Evolutionary conservation across 2,797 vertebrate genomes (phyloP).

Genomic region (Diglossa cyanea): DNA sequence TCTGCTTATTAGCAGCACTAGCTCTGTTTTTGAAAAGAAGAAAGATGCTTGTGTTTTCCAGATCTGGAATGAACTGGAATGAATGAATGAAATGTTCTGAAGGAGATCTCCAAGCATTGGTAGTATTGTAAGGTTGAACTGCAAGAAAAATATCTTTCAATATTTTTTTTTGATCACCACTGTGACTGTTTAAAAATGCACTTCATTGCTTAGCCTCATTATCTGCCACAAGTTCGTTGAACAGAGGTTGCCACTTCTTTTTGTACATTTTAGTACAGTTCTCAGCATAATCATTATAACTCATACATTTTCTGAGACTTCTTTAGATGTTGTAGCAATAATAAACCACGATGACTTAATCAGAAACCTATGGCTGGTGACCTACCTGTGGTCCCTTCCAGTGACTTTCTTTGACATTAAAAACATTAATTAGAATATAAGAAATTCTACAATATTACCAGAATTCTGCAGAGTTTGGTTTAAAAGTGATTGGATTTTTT

Average conservation of each 20-base stretch:
- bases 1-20: neutral
- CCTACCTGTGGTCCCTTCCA: neutral
- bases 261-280: neutral
- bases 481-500: neutral
- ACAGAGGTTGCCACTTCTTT: neutral
- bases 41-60: neutral
- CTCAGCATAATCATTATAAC: neutral
- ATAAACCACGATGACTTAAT: neutral
- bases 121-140: neutral
- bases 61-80: neutral
- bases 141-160: neutral
- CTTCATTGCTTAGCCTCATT: neutral
- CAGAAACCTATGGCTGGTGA: neutral
- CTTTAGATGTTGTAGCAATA: neutral
- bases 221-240: neutral
- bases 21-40: neutral
- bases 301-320: neutral
- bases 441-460: neutral
- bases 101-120: neutral
- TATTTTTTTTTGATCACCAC: neutral
- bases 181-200: neutral
- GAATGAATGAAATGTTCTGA: neutral
- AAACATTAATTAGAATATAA: neutral
- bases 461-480: neutral
- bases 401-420: neutral